A percentile compares a stretch with the other conserved stretches of the same genome.
Conservation (phyloP, 2,888 invertebrate genomes). For the Lamellibrachia columna region DNA sequence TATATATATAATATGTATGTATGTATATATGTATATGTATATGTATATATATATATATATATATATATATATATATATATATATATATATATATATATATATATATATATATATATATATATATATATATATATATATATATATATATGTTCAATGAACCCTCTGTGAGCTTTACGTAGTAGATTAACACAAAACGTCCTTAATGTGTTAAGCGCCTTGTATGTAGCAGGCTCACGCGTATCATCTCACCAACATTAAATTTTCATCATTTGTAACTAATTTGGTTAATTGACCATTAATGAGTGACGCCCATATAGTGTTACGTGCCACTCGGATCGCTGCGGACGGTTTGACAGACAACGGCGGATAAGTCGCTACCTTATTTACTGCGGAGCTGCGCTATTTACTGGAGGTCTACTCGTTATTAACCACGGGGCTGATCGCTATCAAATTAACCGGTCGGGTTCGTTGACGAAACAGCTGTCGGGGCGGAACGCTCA, state of each 20-base stretch:
- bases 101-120: no score
- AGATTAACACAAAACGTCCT: not conserved
- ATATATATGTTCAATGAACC: no score
- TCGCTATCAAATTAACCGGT: conserved; percentile 12
- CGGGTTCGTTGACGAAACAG: not conserved
- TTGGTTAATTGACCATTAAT: conserved; percentile 6
- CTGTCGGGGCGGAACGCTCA: not conserved
- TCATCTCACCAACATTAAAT: not conserved
- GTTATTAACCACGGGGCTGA: not conserved
- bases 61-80: no score
- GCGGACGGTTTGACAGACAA: not conserved
- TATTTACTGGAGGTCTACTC: not conserved
- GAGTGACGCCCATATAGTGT: not conserved
- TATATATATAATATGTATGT: no score
- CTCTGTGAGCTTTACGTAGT: not conserved
- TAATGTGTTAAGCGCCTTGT: no score
- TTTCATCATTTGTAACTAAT: conserved; percentile 1
- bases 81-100: no score
- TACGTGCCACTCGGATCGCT: not conserved
- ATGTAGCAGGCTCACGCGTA: not conserved
- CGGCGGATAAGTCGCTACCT: not conserved
- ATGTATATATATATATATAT: no score
- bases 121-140: no score
- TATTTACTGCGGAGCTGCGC: not conserved
- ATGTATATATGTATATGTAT: no score